A percentile compares a stretch with the other conserved stretches of the same genome.
Conservation (phyloP, 2,797 vertebrate genomes). For the Epinephelus malabaricus region DNA sequence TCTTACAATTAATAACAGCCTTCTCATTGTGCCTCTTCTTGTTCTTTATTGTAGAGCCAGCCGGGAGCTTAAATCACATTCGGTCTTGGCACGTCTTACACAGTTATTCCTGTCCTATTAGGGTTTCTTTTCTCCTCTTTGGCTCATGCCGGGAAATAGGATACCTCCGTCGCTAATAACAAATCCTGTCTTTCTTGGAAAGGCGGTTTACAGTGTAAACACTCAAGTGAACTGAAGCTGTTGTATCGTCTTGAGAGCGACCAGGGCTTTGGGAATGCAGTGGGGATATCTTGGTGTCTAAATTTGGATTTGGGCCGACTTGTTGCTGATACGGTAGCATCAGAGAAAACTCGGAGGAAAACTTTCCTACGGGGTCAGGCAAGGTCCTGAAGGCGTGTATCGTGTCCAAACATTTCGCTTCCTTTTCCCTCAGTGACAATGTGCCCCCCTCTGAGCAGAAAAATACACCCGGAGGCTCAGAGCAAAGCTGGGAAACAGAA, state of each 20-base stretch:
- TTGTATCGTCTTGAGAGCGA: constrained; percentile 40
- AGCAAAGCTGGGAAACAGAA: neutral
- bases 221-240: constrained; percentile 73
- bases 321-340: constrained; percentile 18
- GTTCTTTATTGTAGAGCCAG: constrained; percentile 27
- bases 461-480: constrained; percentile 20
- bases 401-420: constrained; percentile 42
- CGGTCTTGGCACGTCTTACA: constrained; percentile 49
- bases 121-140: constrained; percentile 57
- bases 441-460: constrained; percentile 44
- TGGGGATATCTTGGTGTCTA: constrained; percentile 38
- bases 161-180: constrained; percentile 71
- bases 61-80: constrained; percentile 51
- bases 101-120: constrained; percentile 67
- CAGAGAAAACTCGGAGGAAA: constrained; percentile 20
- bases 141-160: constrained; percentile 69
- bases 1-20: constrained; percentile 22
- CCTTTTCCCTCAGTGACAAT: constrained; percentile 61
- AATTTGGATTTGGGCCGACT: constrained; percentile 45
- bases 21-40: constrained; percentile 29
- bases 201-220: constrained; percentile 78
- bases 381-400: constrained; percentile 23
- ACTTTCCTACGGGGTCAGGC: constrained; percentile 19
- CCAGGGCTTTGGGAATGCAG: constrained; percentile 26
- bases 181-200: constrained; percentile 81